These are phyloP conservation scores for Phymastichus coffea DNA, from an alignment of 1,140 invertebrate species.

Conservation along the genomic window DNA sequence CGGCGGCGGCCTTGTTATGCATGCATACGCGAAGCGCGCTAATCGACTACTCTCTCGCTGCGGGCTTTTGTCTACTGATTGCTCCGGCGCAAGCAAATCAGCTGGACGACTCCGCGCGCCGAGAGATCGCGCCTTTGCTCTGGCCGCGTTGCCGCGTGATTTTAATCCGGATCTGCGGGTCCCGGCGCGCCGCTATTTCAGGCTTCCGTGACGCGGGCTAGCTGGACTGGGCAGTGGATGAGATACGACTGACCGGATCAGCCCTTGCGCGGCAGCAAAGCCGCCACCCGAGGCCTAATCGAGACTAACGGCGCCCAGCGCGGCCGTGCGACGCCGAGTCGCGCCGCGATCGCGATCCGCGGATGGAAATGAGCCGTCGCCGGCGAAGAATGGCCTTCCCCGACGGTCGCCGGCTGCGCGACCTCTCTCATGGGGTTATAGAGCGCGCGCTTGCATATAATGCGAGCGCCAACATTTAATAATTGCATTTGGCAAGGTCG, in stretches of 20 bases:
- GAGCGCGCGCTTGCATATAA: constrained; percentile 31
- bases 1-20: too few relatives aligned
- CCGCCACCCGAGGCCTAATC: constrained; percentile 1
- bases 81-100: constrained; percentile 10
- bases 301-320: constrained; percentile 30
- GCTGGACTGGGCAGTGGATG: too few relatives aligned
- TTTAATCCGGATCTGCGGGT: constrained; percentile 34
- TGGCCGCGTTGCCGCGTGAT: constrained; percentile 4
- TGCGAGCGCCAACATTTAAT: constrained; percentile 37
- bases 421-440: constrained; percentile 47
- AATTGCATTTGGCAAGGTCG: constrained; percentile 39
- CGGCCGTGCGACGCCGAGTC: too few relatives aligned
- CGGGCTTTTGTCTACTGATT: constrained; percentile 4
- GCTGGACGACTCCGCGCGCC: neutral
- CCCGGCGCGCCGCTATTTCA: too few relatives aligned
- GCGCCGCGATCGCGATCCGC: too few relatives aligned
- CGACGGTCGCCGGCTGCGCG: too few relatives aligned
- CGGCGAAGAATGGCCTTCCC: neutral
- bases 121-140: constrained; percentile 12
- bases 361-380: neutral
- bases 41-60: too few relatives aligned
- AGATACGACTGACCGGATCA: constrained; percentile 27
- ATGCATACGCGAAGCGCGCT: too few relatives aligned
- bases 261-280: constrained; percentile 22
- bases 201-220: too few relatives aligned